Evolutionary conservation across 2,888 invertebrate genomes (phyloP).

Genomic region (Acanthosoma haemorrhoidale): DNA sequence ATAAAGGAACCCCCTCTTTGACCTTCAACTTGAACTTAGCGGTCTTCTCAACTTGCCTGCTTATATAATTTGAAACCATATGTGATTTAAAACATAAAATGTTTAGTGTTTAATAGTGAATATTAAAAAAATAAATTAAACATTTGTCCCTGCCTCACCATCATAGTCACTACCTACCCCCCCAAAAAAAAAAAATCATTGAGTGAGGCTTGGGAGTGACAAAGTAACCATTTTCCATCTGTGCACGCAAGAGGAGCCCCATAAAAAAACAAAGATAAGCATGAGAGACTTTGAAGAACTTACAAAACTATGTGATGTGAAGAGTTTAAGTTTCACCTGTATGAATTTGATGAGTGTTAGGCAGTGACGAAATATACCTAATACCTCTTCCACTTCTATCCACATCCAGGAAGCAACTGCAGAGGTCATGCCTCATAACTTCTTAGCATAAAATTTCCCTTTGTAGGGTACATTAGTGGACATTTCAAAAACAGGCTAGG

Average conservation of each 20-base stretch:
- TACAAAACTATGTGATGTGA: no score
- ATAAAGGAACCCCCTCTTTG: no score
- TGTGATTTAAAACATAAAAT: neutral
- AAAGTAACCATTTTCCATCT: neutral
- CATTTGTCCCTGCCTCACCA: neutral
- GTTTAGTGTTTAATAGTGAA: neutral
- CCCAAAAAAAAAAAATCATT: neutral
- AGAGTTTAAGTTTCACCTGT: no score
- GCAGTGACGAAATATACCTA: no score
- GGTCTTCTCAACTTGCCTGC: no score
- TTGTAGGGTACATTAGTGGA: neutral
- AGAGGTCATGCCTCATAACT: neutral
- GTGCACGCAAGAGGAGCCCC: neutral
- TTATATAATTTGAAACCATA: no score
- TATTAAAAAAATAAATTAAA: no score
- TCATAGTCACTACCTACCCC: neutral
- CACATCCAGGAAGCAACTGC: no score
- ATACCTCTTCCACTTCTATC: no score
- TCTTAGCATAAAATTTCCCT: neutral
- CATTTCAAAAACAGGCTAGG: neutral
- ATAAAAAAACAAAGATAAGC: neutral
- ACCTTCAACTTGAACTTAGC: no score
- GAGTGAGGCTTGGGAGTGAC: neutral
- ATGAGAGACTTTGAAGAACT: neutral
- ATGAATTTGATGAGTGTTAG: no score